Conservation (phyloP, 2,888 invertebrate species). For the Piscicola geometra region DNA sequence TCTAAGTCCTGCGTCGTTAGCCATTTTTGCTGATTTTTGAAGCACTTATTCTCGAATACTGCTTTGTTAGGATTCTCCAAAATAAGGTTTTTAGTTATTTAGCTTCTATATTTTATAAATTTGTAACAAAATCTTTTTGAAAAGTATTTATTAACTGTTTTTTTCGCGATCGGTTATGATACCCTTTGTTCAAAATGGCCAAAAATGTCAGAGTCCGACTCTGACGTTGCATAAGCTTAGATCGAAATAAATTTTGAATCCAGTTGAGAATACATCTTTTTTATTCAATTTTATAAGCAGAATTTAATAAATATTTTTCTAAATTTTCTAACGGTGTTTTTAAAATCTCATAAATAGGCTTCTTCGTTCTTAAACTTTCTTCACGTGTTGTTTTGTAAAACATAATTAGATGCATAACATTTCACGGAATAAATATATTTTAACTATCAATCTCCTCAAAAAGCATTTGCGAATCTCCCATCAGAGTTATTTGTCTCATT, state of each 20-base stretch:
- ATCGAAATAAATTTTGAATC: neutral
- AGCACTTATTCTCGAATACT: neutral
- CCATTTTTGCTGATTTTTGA: conserved; percentile 6
- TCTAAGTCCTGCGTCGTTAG: conserved; percentile 19
- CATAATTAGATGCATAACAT: too few species aligned
- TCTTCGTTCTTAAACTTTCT: too few species aligned
- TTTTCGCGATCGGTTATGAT: neutral
- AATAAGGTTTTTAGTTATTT: neutral
- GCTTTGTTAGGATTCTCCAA: neutral
- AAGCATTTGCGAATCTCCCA: too few species aligned
- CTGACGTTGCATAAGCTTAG: conserved; percentile 9
- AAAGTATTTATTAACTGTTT: neutral
- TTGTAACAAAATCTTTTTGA: neutral
- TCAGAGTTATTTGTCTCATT: too few species aligned
- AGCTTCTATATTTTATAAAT: neutral
- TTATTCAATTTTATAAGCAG: too few species aligned
- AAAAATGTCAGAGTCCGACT: conserved; percentile 8
- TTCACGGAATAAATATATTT: too few species aligned
- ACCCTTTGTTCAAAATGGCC: conserved; percentile 16
- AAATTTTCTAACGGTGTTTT: too few species aligned
- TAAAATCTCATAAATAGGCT: too few species aligned
- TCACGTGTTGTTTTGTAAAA: too few species aligned
- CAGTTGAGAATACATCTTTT: too few species aligned
- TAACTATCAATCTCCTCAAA: too few species aligned
- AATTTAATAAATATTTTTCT: too few species aligned